These are phyloP conservation scores for Tetanocera ferruginea DNA, from an alignment of 2,888 invertebrate species.

Conservation along the genomic window DNA sequence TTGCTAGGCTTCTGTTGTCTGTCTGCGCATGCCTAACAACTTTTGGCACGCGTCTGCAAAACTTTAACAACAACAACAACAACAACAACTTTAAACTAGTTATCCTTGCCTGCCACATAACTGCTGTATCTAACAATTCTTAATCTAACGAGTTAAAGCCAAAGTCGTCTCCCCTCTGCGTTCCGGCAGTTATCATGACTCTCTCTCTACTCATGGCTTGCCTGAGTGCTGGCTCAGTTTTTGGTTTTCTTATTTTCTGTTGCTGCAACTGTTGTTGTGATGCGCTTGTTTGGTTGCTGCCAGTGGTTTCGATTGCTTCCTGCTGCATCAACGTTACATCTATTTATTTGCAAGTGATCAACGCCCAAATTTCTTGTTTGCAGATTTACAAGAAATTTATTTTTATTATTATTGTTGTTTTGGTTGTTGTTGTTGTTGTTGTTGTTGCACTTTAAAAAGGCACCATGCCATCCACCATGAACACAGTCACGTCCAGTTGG, in stretches of 20 bases:
- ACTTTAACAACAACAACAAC: not conserved
- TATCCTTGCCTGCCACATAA: slow-evolving; percentile 28
- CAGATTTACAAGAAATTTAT: slow-evolving; percentile 20
- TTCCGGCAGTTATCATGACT: not conserved
- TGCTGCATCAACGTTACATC: slow-evolving; percentile 16
- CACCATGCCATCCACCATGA: not conserved
- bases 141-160: slow-evolving; percentile 32
- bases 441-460: not conserved
- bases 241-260: not conserved
- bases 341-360: slow-evolving; percentile 31
- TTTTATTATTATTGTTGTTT: not conserved
- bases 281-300: slow-evolving; percentile 19
- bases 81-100: slow-evolving; percentile 21
- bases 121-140: slow-evolving; percentile 14
- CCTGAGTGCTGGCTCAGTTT: not conserved
- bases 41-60: slow-evolving; percentile 6
- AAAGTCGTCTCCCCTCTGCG: not conserved
- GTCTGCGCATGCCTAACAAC: slow-evolving; percentile 21
- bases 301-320: slow-evolving; percentile 32
- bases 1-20: slow-evolving; percentile 22
- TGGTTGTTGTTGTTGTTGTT: not conserved
- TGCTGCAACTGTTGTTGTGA: slow-evolving; percentile 13
- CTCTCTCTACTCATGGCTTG: not conserved
- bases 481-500: slow-evolving; percentile 1
- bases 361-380: slow-evolving; percentile 39